phyloP scores from a whole-genome alignment of 2,888 invertebrate genomes.

The Eumerus sabulonum region DNA sequence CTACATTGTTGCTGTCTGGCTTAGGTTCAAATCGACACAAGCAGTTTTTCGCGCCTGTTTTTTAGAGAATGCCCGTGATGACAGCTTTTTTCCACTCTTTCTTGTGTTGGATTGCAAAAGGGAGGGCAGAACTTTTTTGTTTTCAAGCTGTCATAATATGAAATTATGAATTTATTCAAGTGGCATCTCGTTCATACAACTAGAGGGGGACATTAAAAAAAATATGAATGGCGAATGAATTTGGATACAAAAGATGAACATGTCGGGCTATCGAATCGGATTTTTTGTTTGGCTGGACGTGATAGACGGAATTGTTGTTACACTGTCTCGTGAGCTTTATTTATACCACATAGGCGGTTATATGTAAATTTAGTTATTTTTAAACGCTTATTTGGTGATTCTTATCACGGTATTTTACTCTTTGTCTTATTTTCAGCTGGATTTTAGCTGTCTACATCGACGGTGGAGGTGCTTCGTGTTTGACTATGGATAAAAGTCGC shows the following conservation, averaged over 20 bases:
- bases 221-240: too few species aligned
- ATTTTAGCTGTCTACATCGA: slow-evolving; percentile 6
- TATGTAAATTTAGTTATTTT: too few species aligned
- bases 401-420: too few species aligned
- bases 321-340: too few species aligned
- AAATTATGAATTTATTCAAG: slow-evolving; percentile 37
- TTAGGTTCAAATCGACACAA: slow-evolving; percentile 17
- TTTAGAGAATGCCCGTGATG: slow-evolving; percentile 12
- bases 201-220: too few species aligned
- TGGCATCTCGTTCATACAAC: not conserved
- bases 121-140: slow-evolving; percentile 4
- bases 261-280: too few species aligned
- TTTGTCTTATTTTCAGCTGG: slow-evolving; percentile 50
- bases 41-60: not conserved
- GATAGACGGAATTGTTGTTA: too few species aligned
- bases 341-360: too few species aligned
- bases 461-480: slow-evolving; percentile 2
- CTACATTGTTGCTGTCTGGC: slow-evolving; percentile 1
- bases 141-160: slow-evolving; percentile 27
- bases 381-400: too few species aligned
- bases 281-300: too few species aligned
- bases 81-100: slow-evolving; percentile 2
- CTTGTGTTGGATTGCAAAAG: slow-evolving; percentile 28
- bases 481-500: slow-evolving; percentile 47
- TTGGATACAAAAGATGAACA: too few species aligned